Percentiles rank a stretch among this genome's conserved stretches.
These are phyloP conservation scores for Neotragus pygmaeus DNA, from an alignment of 2,113 vertebrate species.

Conservation along the genomic window DNA sequence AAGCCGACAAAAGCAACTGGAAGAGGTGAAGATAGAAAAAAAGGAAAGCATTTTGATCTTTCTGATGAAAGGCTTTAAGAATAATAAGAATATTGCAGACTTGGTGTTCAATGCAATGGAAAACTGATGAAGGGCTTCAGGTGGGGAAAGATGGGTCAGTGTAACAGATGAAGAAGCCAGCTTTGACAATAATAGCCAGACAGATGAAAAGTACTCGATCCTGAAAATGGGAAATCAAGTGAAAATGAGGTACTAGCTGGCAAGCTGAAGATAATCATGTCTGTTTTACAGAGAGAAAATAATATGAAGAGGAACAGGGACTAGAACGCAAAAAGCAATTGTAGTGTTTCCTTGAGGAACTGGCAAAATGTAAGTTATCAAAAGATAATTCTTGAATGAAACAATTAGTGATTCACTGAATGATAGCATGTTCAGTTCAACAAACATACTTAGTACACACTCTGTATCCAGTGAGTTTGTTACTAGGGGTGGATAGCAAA, in stretches of 20 bases:
- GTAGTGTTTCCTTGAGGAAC: background rate
- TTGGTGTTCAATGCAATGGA: constrained; percentile 11
- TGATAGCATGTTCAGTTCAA: background rate
- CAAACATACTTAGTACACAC: background rate
- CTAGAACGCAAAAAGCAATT: background rate
- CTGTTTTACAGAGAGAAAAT: constrained; percentile 32
- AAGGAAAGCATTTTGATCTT: background rate
- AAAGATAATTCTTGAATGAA: background rate
- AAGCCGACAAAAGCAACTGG: background rate
- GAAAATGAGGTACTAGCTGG: constrained; percentile 47
- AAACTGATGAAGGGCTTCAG: constrained; percentile 38
- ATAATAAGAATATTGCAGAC: constrained; percentile 23
- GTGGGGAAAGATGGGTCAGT: constrained; percentile 24
- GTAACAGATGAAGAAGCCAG: constrained; percentile 36
- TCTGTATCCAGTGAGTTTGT: background rate
- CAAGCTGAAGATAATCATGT: constrained; percentile 46
- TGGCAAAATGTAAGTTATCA: background rate
- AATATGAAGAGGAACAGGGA: background rate
- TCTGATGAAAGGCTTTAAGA: background rate
- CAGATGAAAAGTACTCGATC: constrained; percentile 19
- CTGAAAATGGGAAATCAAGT: constrained; percentile 46
- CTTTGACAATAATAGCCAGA: constrained; percentile 48
- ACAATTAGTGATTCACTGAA: background rate
- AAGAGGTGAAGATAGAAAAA: background rate
- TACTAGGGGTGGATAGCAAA: background rate